Conservation (phyloP, 1,140 invertebrate genomes). For the Colletes gigas region DNA sequence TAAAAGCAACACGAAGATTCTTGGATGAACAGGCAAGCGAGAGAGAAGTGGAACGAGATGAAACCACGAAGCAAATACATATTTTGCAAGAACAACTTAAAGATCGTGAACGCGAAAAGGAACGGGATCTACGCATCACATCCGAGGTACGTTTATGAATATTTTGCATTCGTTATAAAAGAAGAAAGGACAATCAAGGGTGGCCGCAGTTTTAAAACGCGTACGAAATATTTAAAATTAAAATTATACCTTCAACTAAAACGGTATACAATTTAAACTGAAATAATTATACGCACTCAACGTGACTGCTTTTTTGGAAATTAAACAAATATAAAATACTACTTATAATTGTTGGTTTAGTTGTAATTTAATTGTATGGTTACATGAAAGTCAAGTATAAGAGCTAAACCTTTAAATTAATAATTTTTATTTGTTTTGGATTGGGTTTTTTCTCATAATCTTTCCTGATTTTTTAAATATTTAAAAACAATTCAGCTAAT, state of each 20-base stretch:
- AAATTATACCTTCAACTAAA: not conserved
- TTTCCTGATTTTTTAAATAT: not conserved
- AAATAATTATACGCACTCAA: not conserved
- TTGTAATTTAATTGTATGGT: slow-evolving; percentile 1
- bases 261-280: not conserved
- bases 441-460: slow-evolving; percentile 4
- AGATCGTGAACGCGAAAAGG: slow-evolving; percentile 84
- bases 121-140: slow-evolving; percentile 75
- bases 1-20: slow-evolving; percentile 87
- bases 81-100: slow-evolving; percentile 83
- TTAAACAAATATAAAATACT: not conserved
- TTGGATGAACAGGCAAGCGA: slow-evolving; percentile 90
- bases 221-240: not conserved
- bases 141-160: slow-evolving; percentile 73
- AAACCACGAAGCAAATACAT: slow-evolving; percentile 85
- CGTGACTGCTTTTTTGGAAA: slow-evolving; percentile 1
- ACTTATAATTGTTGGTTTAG: not conserved
- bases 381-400: not conserved
- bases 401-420: slow-evolving; percentile 1
- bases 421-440: not conserved
- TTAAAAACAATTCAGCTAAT: slow-evolving; percentile 18
- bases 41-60: slow-evolving; percentile 89
- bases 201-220: not conserved
- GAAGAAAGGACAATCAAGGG: not conserved
- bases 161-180: not conserved